Percentiles rank a stretch among this genome's conserved stretches.
Conservation (phyloP, 2,113 vertebrate genomes). For the Enhydra lutris region DNA sequence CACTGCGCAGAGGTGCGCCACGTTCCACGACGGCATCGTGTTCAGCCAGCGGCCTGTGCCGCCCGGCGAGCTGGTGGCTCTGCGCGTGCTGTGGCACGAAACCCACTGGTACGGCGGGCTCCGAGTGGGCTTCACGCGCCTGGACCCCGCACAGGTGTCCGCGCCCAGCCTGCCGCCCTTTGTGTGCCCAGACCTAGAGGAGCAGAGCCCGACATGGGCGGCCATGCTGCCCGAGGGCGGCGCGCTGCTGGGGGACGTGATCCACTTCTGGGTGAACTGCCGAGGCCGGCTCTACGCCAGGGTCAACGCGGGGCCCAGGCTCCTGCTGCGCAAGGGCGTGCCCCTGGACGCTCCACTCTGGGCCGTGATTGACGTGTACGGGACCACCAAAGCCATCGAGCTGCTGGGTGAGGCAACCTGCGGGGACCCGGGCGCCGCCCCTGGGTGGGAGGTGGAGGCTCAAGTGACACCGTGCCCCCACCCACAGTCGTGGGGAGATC, state of each 20-base stretch:
- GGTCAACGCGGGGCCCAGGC: neutral
- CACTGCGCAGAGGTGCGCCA: constrained; percentile 68
- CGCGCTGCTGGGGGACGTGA: constrained; percentile 58
- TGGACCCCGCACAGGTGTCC: constrained; percentile 71
- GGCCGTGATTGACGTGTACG: constrained; percentile 90
- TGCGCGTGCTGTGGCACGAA: constrained; percentile 75
- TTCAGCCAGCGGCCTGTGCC: constrained; percentile 85
- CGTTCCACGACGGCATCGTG: constrained; percentile 85
- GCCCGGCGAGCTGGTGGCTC: constrained; percentile 78
- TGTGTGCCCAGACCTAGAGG: constrained; percentile 84
- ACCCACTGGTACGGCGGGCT: constrained; percentile 82
- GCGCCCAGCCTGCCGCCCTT: constrained; percentile 73
- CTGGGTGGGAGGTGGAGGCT: neutral
- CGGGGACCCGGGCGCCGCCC: accelerated
- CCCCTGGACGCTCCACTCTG: constrained; percentile 80
- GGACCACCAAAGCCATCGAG: constrained; percentile 83
- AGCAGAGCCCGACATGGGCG: constrained; percentile 80
- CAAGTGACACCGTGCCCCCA: accelerated
- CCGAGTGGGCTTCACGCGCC: constrained; percentile 87
- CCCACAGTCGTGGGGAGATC: neutral
- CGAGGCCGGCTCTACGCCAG: constrained; percentile 71
- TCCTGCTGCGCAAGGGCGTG: constrained; percentile 68
- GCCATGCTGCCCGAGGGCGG: constrained; percentile 51
- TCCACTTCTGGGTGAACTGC: constrained; percentile 85
- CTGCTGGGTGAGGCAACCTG: constrained; percentile 81